phyloP scores from a whole-genome alignment of 2,888 invertebrate genomes.

The Heliconius hortense region DNA sequence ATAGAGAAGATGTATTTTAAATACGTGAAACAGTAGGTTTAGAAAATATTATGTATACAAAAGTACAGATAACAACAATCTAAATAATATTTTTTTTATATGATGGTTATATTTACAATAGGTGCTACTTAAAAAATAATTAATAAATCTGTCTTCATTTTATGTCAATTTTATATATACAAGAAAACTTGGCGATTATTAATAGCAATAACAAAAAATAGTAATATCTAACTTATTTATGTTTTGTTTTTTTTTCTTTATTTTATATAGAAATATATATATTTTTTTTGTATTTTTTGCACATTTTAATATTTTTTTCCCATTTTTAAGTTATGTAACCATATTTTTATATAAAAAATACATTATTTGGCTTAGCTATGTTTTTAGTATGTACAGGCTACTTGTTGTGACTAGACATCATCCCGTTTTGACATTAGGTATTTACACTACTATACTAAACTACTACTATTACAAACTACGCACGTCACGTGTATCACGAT shows the following conservation, averaged over 20 bases:
- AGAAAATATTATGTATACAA: no score
- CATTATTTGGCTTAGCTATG: not conserved
- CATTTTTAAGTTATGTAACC: not conserved
- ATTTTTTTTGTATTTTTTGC: not conserved
- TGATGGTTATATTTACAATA: not conserved
- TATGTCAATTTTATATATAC: not conserved
- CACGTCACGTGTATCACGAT: not conserved
- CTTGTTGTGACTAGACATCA: conserved; percentile 41
- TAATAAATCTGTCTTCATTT: not conserved
- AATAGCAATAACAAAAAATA: no score
- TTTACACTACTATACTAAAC: conserved; percentile 9
- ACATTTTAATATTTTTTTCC: not conserved
- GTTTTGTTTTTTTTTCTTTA: not conserved
- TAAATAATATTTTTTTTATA: not conserved
- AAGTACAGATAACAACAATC: no score
- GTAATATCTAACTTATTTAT: not conserved
- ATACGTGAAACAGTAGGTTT: no score
- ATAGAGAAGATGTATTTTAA: not conserved
- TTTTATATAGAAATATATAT: conserved; percentile 13
- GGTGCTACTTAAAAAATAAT: not conserved
- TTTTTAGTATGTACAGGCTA: conserved; percentile 36
- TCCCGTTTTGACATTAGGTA: conserved; percentile 5
- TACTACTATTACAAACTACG: not conserved
- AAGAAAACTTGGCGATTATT: no score
- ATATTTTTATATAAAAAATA: not conserved